Percentiles rank a stretch among this genome's conserved stretches.
Conservation (phyloP, 2,113 vertebrate species). For the Zootoca vivipara region DNA sequence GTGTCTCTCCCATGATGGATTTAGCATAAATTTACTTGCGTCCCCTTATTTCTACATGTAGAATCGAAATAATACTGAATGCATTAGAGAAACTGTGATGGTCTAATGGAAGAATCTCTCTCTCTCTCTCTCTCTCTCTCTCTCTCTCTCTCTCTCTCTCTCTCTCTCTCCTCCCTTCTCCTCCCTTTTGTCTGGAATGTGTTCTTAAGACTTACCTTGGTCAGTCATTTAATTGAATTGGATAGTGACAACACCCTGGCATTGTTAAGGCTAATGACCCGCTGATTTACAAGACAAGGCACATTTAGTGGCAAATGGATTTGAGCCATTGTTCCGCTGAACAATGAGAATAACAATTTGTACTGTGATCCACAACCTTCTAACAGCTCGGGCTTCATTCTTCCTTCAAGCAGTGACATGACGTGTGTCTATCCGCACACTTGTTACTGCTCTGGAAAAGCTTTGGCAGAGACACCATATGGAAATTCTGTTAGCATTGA, state of each 20-base stretch:
- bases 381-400: constrained; percentile 51
- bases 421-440: constrained; percentile 20
- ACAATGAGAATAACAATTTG: constrained; percentile 73
- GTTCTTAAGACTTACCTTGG: constrained; percentile 77
- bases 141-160: not conserved
- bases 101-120: constrained; percentile 56
- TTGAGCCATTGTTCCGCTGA: constrained; percentile 79
- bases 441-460: not conserved
- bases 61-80: constrained; percentile 61
- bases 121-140: not conserved
- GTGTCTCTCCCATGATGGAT: constrained; percentile 24
- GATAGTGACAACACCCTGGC: constrained; percentile 70
- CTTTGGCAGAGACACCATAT: not conserved
- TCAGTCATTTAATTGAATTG: constrained; percentile 79
- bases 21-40: constrained; percentile 46
- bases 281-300: constrained; percentile 83
- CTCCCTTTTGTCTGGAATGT: constrained; percentile 59
- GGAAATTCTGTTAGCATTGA: constrained; percentile 1
- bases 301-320: constrained; percentile 83
- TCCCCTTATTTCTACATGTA: constrained; percentile 37
- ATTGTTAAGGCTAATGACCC: constrained; percentile 81
- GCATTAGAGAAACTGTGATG: constrained; percentile 59
- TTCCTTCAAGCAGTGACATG: not conserved
- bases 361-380: constrained; percentile 71
- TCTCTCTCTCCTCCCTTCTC: not conserved